Evolutionary conservation across 1,140 invertebrate species (phyloP), one percentile per base, ranked within the genome.

Genomic region (Drepana arcuata): DNA sequence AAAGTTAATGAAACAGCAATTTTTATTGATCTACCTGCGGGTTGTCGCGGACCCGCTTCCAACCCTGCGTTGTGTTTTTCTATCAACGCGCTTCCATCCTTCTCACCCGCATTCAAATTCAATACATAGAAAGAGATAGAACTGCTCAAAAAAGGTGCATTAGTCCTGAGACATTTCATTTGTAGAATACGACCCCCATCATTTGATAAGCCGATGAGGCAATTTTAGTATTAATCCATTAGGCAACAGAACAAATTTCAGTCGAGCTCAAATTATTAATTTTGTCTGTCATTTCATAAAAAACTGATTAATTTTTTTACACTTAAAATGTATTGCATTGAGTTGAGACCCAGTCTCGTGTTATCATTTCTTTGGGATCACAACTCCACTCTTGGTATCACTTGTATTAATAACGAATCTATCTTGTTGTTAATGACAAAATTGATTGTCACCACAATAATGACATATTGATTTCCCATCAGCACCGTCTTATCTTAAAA

Each of bases 11-110:
- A 82, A 82, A 82, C 58, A 57, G 53, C 59, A 59, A 43, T 51
- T 69, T 79, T 79, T 82, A 82, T 79, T 75, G 72, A 72, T 82
- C 72, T 82, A 82, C 78, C 78, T 82, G 78, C 60, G 53, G 66
- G 59, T 54, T 75, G 71, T 70, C 66, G 74, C 65, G 56, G 62
- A 72, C 61, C 52, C 51, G 60, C 60, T 59, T 46, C 60, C 68
- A 75, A 73, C 70, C 72, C 62, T 58, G 52, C 42, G 75, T 75
- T 77, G 69, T 62, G 63, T 77, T 79, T 81, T 75, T 75, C 60
- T 70, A 59, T 41, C 73, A 75, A 73, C 70, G 64, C 55, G 62
- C 72, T 71, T 67, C 48, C 37, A 24, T 70, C 70, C 48, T 51
- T 42, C 7, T 70, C 49, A 30, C 16, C 33, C 36, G 2, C 2